Base-by-base conservation (phyloP, 1,140 invertebrate species). In the Colletes latitarsis region DNA sequence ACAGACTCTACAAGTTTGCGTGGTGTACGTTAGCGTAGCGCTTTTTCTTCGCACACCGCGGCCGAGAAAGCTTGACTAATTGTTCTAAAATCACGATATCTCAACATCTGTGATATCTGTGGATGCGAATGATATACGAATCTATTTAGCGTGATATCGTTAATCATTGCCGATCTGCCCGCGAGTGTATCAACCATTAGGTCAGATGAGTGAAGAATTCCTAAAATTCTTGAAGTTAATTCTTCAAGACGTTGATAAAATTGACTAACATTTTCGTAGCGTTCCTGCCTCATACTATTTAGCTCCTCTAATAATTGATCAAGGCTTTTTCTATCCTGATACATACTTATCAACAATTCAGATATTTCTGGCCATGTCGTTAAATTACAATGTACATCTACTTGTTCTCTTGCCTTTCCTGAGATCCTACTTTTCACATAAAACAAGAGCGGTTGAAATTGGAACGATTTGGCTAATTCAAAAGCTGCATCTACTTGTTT, bases 221-320 rank as follows among this genome's bases (percentile, higher is more conserved):
- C 64, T 49, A 19, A 49, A 12, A 67, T 19, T 21, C 10, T 67
- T 6, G 64, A 67, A 21, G n/a, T 49, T 49, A 67, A 6, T 6
- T 67, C 64, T 67, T 67, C 43, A 6, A 67, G 6, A 0, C 64
- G 19, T 49, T 67, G 43, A 15, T 52, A 67, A 67, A 67, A 52
- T 12, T 67, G 64, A 0, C 5, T 12, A 6, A 67, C 43, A 5
- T 67, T 52, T 21, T 67, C 43, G 12, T 67, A 0, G 1, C 4
- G 4, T 52, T 49, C 43, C 14, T 67, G 64, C 12, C 6, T 49
- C 43, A 52, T 67, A 19, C 64, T 21, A 52, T 12, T 67, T 6
- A 67, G 6, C 14, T 67, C 64, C 49, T 67, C 64, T 14, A 67
- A 67, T 46, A 67, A 15, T 12, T 67, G 64, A 21, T 67, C 64